A percentile compares a stretch with the other conserved stretches of the same genome.
Evolutionary conservation across 2,888 invertebrate genomes (phyloP).

Genomic region (Xanthorhoe spadicearia): DNA sequence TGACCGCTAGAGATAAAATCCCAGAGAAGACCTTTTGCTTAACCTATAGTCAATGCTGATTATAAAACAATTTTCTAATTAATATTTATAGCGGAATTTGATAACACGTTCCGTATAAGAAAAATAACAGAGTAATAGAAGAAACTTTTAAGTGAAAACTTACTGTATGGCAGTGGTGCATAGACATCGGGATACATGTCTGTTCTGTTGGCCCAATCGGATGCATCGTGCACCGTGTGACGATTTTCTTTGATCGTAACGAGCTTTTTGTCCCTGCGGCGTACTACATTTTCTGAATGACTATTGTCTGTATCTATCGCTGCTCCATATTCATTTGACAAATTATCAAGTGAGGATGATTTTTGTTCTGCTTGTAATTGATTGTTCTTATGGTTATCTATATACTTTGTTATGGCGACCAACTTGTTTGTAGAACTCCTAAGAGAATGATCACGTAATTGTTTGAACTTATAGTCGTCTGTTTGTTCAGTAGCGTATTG

Average conservation of each 20-base stretch:
- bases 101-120: background rate
- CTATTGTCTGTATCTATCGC: constrained; percentile 42
- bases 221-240: constrained; percentile 71
- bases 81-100: constrained; percentile 2
- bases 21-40: constrained; percentile 16
- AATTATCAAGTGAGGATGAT: constrained; percentile 35
- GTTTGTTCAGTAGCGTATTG: constrained; percentile 58
- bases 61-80: constrained; percentile 8
- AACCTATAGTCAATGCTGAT: background rate
- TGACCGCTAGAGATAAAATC: constrained; percentile 7
- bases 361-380: constrained; percentile 24
- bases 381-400: constrained; percentile 27
- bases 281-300: constrained; percentile 48
- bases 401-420: constrained; percentile 37
- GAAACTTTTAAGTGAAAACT: constrained; percentile 71
- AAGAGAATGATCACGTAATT: constrained; percentile 52
- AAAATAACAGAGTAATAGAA: background rate
- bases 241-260: constrained; percentile 60
- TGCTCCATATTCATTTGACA: constrained; percentile 35
- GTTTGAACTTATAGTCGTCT: constrained; percentile 73
- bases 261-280: constrained; percentile 53
- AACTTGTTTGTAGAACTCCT: constrained; percentile 35
- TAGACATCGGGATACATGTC: constrained; percentile 89
- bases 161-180: constrained; percentile 91
- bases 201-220: constrained; percentile 76